Percentiles rank a stretch among this genome's conserved stretches.
phyloP scores from a whole-genome alignment of 2,888 invertebrate species.

The Dasypogon diadema region DNA sequence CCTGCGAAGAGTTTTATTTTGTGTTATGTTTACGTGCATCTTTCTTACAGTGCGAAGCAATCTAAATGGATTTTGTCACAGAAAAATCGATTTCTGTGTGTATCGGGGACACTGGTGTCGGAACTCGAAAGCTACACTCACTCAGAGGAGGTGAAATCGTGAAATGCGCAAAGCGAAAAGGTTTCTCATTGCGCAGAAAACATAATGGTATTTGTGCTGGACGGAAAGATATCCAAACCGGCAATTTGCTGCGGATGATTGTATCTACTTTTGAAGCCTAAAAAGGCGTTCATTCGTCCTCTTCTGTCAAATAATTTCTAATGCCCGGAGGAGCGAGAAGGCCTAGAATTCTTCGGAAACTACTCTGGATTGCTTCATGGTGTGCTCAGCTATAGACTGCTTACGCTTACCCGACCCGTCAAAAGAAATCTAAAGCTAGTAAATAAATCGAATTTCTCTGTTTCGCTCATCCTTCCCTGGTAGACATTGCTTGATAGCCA shows the following conservation, averaged over 20 bases:
- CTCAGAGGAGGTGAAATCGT: neutral
- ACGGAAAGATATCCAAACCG: slow-evolving; percentile 13
- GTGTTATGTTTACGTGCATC: slow-evolving; percentile 2
- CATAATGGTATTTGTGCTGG: neutral
- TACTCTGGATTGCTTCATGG: slow-evolving; percentile 23
- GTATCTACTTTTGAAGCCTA: slow-evolving; percentile 27
- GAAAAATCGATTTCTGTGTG: slow-evolving; percentile 45
- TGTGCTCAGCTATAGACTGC: slow-evolving; percentile 22
- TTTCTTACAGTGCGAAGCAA: neutral
- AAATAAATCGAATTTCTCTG: slow-evolving; percentile 45
- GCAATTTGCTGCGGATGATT: slow-evolving; percentile 31
- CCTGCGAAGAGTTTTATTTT: slow-evolving; percentile 17
- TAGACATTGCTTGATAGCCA: slow-evolving; percentile 22
- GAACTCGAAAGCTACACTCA: neutral
- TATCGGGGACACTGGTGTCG: slow-evolving; percentile 36
- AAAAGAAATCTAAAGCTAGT: slow-evolving; percentile 46
- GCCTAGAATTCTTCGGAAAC: neutral
- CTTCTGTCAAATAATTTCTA: slow-evolving; percentile 2
- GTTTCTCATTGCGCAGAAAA: slow-evolving; percentile 11
- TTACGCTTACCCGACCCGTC: too few species aligned
- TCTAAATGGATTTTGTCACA: slow-evolving; percentile 38
- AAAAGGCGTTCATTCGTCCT: slow-evolving; percentile 17
- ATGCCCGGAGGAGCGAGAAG: neutral
- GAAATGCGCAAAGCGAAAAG: slow-evolving; percentile 31
- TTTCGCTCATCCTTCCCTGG: slow-evolving; percentile 14